Base-by-base conservation (phyloP, 2,888 invertebrate species). In the Scaeva pyrastri region DNA sequence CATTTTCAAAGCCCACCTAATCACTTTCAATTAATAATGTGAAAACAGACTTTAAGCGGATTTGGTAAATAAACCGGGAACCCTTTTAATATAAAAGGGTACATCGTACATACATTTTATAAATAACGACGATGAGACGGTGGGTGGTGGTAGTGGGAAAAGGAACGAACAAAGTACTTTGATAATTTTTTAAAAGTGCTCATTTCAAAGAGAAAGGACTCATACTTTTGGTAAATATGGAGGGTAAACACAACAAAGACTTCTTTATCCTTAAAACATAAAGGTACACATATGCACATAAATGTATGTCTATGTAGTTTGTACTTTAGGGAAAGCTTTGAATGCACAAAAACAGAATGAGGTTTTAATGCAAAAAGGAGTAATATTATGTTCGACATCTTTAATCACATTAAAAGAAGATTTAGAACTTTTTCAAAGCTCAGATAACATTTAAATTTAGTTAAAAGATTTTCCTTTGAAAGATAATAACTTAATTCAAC, bases 21-120 rank as follows among this genome's bases (percentile, higher is more conserved):
- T 39, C 39, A 21, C 39, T n/a, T 58, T 39, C 58, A 58, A 58
- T 39, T 58, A 39, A 58, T 58, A 58, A 58, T 39, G 19, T 11
- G 58, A 8, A 12, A 36, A 36, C 12, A 19, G 39, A 19, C 12
- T 39, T 58, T 39, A 58, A 39, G 58, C 39, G 36, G 36, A 21
- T 39, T 58, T 58, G 21, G 6, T 21, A 39, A 31, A 11, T 36
- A 36, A n/a, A 10, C 7, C 10, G 26, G 4, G n/a, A 56, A 14
- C 55, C 56, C 4, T 58, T 19, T 21, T 19, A 31, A 31, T 19
- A 5, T 36, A 19, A 10, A 56, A 36, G 36, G 31, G 10, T 48
- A 48, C 3, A 19, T 48, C n/a, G n/a, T n/a, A n/a, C n/a, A n/a
- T n/a, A n/a, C n/a, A n/a, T n/a, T n/a, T n/a, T n/a, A n/a, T n/a